A percentile compares a stretch with the other conserved stretches of the same genome.
These are phyloP conservation scores for Tridacna crocea DNA, from an alignment of 2,888 invertebrate species.

Conservation along the genomic window DNA sequence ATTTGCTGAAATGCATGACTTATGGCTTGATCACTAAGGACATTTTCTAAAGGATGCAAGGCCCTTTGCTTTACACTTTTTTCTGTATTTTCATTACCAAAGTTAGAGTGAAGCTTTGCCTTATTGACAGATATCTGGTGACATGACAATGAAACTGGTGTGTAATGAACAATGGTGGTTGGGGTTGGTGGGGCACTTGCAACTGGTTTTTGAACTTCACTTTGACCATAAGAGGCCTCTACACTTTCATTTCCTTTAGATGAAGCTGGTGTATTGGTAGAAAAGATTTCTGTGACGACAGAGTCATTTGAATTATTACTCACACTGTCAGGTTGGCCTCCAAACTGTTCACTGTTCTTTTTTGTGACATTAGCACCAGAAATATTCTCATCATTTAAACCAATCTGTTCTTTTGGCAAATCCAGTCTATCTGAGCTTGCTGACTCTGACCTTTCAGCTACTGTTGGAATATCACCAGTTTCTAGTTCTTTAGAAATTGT, in stretches of 20 bases:
- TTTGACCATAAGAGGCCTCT: neutral
- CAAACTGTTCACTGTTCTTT: neutral
- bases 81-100: slow-evolving; percentile 23
- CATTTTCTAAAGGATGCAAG: slow-evolving; percentile 50
- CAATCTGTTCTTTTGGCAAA: neutral
- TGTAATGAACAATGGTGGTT: slow-evolving; percentile 58
- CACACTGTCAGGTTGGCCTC: neutral
- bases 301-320: neutral
- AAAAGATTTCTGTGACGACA: neutral
- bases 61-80: slow-evolving; percentile 21
- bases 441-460: slow-evolving; percentile 35
- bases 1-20: slow-evolving; percentile 57
- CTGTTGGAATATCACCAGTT: slow-evolving; percentile 42
- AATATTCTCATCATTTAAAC: neutral
- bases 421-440: slow-evolving; percentile 41
- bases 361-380: neutral
- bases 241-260: neutral
- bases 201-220: slow-evolving; percentile 28
- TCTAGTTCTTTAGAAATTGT: slow-evolving; percentile 39
- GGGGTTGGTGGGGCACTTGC: slow-evolving; percentile 55
- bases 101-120: slow-evolving; percentile 42
- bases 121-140: slow-evolving; percentile 56
- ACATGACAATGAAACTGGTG: slow-evolving; percentile 51
- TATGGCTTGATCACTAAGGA: slow-evolving; percentile 50
- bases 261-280: neutral